Base-by-base conservation (phyloP, 2,113 vertebrate species). In the Ictalurus furcatus region DNA sequence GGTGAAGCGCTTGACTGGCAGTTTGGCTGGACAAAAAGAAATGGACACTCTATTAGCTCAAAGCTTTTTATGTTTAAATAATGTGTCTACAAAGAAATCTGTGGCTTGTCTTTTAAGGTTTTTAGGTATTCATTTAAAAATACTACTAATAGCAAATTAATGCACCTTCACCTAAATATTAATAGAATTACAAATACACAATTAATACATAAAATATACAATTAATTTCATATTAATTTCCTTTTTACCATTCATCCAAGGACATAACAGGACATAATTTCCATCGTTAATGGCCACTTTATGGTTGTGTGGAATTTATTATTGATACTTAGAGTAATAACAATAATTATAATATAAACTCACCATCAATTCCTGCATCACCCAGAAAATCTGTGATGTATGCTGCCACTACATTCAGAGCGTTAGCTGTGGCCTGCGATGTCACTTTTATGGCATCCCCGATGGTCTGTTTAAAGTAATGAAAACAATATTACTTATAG, bases 351-450 rank as follows among this genome's bases (percentile, higher is more conserved):
- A 16, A 17, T n/a, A 17, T 40, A 59, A 6, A 91, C 76, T 91
- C 83, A 96, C 95, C 94, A 21, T 93, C 58, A n/a, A 95, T 21
- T 87, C 94, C 95, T 8, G 93, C 89, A 1, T 91, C 86, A 30
- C 88, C 54, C 74, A 95, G 90, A 8, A 95, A 58, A 23, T 95
- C 90, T 1, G 89, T 71, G 21, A 91, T 23, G 16, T 94, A 91
- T 40, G 86, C 83, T 0, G 90, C 89, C 6, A 93, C 61, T 13
- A 94, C 85, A 0, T 93, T 95, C 6, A 94, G 80, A 58, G 87
- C 92, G 0, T 34, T 59, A 14, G 94, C 93, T 59, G 92, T 2
- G 17, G 89, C 80, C 54, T 19, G 89, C 8, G 93, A 93, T 4
- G 91, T n/a, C 1, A 93, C 89, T 6, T 74, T 69, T 19, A 94